Percentiles rank a stretch among this genome's conserved stretches.
Evolutionary conservation across 2,888 invertebrate species (phyloP).

Genomic region (Drosophila monieri): DNA sequence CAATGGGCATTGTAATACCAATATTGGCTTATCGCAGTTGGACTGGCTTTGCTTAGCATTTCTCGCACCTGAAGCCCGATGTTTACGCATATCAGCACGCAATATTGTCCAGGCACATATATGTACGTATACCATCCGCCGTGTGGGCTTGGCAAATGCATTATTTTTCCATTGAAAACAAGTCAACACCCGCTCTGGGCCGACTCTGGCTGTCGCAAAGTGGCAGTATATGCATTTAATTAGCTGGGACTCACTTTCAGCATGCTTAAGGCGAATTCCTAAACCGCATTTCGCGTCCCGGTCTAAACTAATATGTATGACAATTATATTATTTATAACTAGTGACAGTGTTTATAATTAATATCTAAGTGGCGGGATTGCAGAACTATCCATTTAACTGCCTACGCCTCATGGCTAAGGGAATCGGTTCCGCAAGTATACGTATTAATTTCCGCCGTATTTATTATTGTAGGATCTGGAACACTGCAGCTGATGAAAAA

Average conservation of each 20-base stretch:
- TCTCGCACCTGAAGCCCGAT: constrained; percentile 21
- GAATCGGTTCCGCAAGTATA: not conserved
- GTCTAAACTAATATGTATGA: not conserved
- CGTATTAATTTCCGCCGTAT: constrained; percentile 1
- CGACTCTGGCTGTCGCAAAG: constrained; percentile 6
- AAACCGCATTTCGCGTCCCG: constrained; percentile 22
- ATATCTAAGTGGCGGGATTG: constrained; percentile 6
- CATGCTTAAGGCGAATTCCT: constrained; percentile 7
- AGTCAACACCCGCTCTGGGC: constrained; percentile 10
- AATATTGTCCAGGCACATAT: constrained; percentile 33
- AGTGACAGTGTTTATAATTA: constrained; percentile 13
- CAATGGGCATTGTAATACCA: constrained; percentile 10
- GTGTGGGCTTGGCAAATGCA: constrained; percentile 37
- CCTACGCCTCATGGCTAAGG: constrained; percentile 4
- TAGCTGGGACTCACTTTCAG: constrained; percentile 27
- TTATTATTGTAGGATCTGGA: constrained; percentile 14
- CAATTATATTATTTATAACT: constrained; percentile 24
- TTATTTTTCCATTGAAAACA: constrained; percentile 36
- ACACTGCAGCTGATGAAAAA: constrained; percentile 21
- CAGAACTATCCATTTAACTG: constrained; percentile 2
- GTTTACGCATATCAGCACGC: constrained; percentile 47
- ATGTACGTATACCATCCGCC: not conserved
- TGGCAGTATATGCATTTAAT: constrained; percentile 16
- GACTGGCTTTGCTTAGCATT: constrained; percentile 16
- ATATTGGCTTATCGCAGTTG: constrained; percentile 19